phyloP scores from a whole-genome alignment of 2,888 invertebrate species.

The Laothoe populi region DNA sequence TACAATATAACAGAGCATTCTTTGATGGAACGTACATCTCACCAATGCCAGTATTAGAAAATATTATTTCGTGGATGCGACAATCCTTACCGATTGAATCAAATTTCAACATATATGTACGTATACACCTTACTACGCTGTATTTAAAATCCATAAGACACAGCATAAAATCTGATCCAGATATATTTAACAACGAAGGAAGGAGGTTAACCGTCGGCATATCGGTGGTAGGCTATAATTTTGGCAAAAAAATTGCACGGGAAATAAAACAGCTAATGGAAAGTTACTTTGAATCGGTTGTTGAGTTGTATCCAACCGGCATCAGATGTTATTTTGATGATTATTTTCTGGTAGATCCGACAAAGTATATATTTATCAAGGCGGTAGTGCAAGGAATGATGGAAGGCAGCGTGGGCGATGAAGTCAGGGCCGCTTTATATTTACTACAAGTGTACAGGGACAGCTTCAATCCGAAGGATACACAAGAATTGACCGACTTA shows the following conservation, averaged over 20 bases:
- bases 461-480: neutral
- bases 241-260: constrained; percentile 53
- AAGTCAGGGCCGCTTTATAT: constrained; percentile 12
- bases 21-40: constrained; percentile 48
- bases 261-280: constrained; percentile 49
- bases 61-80: constrained; percentile 47
- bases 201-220: constrained; percentile 46
- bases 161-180: constrained; percentile 46
- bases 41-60: constrained; percentile 54
- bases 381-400: constrained; percentile 24
- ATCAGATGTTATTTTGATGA: constrained; percentile 42
- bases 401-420: neutral
- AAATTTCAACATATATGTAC: constrained; percentile 49
- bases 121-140: constrained; percentile 58
- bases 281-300: constrained; percentile 55
- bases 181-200: constrained; percentile 46
- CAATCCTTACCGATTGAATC: constrained; percentile 51
- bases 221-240: constrained; percentile 51
- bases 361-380: constrained; percentile 12
- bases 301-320: constrained; percentile 47
- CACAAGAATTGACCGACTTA: neutral
- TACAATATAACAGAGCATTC: constrained; percentile 55
- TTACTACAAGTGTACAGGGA: neutral
- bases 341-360: constrained; percentile 2
- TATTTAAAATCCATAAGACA: constrained; percentile 58